phyloP scores from a whole-genome alignment of 2,888 invertebrate genomes.

The Hydraecia micacea region DNA sequence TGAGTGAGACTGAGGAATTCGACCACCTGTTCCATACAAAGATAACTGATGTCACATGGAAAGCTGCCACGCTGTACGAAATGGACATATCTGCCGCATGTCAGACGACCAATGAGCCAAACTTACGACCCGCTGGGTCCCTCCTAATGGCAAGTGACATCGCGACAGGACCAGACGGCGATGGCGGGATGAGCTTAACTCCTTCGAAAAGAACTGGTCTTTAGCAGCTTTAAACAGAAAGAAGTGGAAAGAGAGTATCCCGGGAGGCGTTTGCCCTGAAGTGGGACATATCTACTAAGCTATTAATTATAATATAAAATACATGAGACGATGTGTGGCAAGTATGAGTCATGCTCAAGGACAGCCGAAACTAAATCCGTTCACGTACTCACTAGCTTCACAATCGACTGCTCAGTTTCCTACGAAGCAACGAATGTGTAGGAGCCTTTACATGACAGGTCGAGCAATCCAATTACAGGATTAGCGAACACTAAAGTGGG shows the following conservation, averaged over 20 bases:
- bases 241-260: background rate
- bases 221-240: background rate
- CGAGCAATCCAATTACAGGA: slow-evolving; percentile 82
- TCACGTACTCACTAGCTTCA: background rate
- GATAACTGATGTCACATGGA: too few relatives aligned
- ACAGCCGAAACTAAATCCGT: background rate
- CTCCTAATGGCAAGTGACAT: background rate
- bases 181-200: background rate
- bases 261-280: background rate
- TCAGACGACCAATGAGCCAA: background rate
- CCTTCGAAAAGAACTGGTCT: too few relatives aligned
- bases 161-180: background rate
- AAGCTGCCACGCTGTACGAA: too few relatives aligned
- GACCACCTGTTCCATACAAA: too few relatives aligned
- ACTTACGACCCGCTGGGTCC: background rate
- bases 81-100: background rate
- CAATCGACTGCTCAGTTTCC: slow-evolving; percentile 28
- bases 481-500: slow-evolving; percentile 80
- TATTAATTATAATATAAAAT: too few relatives aligned
- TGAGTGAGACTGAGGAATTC: too few relatives aligned
- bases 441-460: slow-evolving; percentile 62
- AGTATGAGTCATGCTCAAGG: background rate
- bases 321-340: background rate
- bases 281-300: background rate
- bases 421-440: slow-evolving; percentile 46